Base-by-base conservation (phyloP, 1,140 invertebrate species). In the Adoxophyes honmai region DNA sequence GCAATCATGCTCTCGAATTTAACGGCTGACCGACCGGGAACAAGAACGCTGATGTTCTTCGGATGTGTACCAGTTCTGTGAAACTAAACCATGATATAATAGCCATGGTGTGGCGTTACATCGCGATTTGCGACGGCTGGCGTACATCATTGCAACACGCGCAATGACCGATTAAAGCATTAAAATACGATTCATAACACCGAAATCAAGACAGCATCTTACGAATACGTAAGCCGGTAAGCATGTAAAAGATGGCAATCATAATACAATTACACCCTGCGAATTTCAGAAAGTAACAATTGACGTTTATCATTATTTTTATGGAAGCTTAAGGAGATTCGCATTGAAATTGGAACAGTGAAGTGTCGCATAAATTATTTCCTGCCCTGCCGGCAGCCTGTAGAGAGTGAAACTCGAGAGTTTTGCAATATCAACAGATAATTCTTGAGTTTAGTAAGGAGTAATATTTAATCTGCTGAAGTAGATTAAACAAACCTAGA, bases 81-180 rank as follows among this genome's bases (percentile, higher is more conserved):
- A 18, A 21, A 21, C 1, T 44, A 11, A 48, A 48, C 18, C n/a
- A 10, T 48, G 14, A 44, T 38, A 44, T 44, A 44, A 44, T 44
- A 44, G n/a, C 18, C 4, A 42, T 48, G 18, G 39, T 44, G 16
- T 48, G 15, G 4, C 11, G 21, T 48, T 48, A 48, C 42, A 48
- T 48, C 42, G 42, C 8, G 38, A 28, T 28, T 28, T 28, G 21
- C 21, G 21, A 28, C 38, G 15, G 4, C 6, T 21, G 16, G 10
- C 42, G 42, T 28, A 13, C 39, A 18, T 21, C 9, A n/a, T 48
- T 48, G 42, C 42, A 28, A 28, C 42, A 48, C 42, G 42, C 21
- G 42, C 42, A 48, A 28, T 48, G 42, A 48, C 42, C 42, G 42
- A 48, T 48, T 33, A 48, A 11, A 48, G n/a, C 42, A 48, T 48